These are phyloP conservation scores for Alitta virens DNA, from an alignment of 2,888 invertebrate genomes.

Conservation along the genomic window DNA sequence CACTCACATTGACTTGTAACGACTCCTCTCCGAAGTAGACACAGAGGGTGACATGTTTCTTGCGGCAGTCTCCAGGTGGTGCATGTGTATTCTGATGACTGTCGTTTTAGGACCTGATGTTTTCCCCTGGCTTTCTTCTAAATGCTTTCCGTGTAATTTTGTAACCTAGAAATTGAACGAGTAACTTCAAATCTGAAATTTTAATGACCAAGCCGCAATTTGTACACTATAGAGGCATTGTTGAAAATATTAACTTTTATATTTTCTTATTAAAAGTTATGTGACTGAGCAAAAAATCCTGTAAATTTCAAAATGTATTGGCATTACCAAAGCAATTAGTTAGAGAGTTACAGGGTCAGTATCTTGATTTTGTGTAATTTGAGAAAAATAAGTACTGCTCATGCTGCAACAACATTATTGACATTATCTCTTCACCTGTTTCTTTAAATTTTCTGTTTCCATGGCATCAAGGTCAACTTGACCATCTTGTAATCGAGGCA, in stretches of 20 bases:
- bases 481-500: conserved; percentile 45
- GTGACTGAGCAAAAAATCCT: no score
- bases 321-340: no score
- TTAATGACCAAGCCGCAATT: background rate
- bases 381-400: background rate
- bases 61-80: conserved; percentile 68
- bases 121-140: background rate
- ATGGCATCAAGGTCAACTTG: conserved; percentile 36
- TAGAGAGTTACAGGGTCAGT: no score
- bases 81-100: conserved; percentile 59
- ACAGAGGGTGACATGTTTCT: conserved; percentile 76
- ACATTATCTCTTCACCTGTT: conserved; percentile 36
- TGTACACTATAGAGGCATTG: background rate
- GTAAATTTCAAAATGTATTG: no score
- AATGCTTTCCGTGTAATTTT: no score
- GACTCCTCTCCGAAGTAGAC: conserved; percentile 67
- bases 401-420: background rate
- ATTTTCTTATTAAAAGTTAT: no score
- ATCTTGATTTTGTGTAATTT: no score
- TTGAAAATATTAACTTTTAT: no score
- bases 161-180: no score
- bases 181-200: no score
- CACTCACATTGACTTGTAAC: conserved; percentile 72
- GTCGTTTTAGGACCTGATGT: conserved; percentile 15
- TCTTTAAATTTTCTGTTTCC: conserved; percentile 38